Percentiles rank a stretch among this genome's conserved stretches.
Conservation (phyloP, 2,888 invertebrate genomes). For the Adelphocoris suturalis region DNA sequence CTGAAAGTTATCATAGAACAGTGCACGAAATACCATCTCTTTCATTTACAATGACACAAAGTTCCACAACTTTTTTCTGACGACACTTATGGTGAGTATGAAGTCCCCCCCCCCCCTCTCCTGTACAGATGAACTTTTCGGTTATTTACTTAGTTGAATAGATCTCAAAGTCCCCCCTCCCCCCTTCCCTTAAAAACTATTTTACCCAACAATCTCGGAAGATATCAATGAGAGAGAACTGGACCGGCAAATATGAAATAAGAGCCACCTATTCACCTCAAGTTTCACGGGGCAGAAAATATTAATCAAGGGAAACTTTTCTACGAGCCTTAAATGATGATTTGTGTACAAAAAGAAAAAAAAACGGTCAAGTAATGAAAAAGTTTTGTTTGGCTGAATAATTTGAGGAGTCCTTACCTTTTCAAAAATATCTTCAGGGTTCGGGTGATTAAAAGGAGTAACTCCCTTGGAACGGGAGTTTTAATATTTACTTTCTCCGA, state of each 20-base stretch:
- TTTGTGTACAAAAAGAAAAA: slow-evolving; percentile 8
- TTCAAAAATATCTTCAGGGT: slow-evolving; percentile 1
- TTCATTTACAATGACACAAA: too few relatives aligned
- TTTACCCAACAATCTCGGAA: background rate
- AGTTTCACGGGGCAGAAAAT: background rate
- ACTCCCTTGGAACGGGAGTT: slow-evolving; percentile 36
- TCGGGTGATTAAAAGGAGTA: slow-evolving; percentile 55
- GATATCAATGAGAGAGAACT: background rate
- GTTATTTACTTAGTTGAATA: background rate
- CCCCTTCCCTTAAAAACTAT: background rate
- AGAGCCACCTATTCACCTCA: background rate
- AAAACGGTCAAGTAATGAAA: slow-evolving; percentile 53
- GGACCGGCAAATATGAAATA: background rate
- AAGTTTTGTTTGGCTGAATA: slow-evolving; percentile 46
- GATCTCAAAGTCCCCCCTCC: background rate
- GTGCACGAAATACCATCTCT: too few relatives aligned
- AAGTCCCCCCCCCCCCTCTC: too few relatives aligned
- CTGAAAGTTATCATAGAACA: too few relatives aligned
- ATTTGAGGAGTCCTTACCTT: slow-evolving; percentile 54
- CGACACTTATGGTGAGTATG: too few relatives aligned
- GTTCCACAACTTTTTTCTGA: too few relatives aligned
- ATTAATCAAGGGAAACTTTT: background rate
- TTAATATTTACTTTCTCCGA: slow-evolving; percentile 54
- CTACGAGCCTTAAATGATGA: background rate
- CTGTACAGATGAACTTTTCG: background rate